Evolutionary conservation across 1,140 invertebrate genomes (phyloP), one percentile per base, ranked within the genome.

Genomic region (Hyphantria cunea): DNA sequence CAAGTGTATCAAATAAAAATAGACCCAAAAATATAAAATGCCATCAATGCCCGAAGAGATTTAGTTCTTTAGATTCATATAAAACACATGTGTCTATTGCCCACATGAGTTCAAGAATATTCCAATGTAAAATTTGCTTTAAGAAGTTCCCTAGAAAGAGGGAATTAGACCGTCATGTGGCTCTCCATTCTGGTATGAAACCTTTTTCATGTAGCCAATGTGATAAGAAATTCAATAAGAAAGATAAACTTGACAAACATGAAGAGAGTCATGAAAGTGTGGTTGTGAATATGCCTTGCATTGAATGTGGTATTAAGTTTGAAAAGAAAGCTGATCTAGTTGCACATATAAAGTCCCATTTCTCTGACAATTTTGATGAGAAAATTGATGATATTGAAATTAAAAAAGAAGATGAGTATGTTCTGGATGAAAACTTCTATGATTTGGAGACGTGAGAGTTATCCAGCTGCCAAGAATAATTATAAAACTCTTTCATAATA

Each of bases 221-320:
- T 82, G 91, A 92, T 55, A 93, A 94, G 69, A 92, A 92, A 56
- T 95, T 95, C 70, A 93, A 92, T 25, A 91, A 92, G 12, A 94
- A 94, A 66, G 94, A 95, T 69, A 94, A 94, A 78, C 77, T 95
- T 59, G 92, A 93, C 13, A 90, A 94, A 13, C 94, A 95, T 81
- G 92, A 93, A 74, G 74, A 92, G 55, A 93, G 92, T 66, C 93
- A 93, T 66, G 93, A 93, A 54, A 92, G 91, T 63, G 68, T 84
- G 66, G 87, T 89, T 72, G 83, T 89, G 66, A 90, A 91, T 74
- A 92, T 91, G 77, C 89, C 90, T 41, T 93, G 93, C 67, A 84
- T 91, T 44, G 90, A 92, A 60, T 93, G 93, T 75, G 86, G 92
- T 67, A 91, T 92, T 17, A 91, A 85, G 12, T 93, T 93, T 77